phyloP scores from a whole-genome alignment of 1,140 invertebrate species.

The Propsilocerus akamusi region DNA sequence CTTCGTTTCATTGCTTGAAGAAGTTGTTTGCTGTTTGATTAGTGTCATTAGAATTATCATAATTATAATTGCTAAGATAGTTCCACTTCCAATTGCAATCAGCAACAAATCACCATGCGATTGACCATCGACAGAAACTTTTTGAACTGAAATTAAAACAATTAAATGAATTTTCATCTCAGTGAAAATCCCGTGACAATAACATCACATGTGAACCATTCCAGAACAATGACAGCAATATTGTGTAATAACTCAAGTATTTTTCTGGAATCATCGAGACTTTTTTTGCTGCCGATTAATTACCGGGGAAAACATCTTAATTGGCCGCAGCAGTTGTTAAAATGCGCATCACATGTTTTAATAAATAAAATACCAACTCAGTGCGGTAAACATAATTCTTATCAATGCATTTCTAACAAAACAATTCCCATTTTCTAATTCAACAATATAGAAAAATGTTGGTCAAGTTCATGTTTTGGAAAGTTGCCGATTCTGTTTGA shows the following conservation, averaged over 20 bases:
- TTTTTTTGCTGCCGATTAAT: no score
- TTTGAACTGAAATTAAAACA: background rate
- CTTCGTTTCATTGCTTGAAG: background rate
- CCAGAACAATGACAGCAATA: background rate
- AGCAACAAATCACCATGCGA: background rate
- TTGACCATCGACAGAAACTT: background rate
- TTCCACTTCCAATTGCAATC: background rate
- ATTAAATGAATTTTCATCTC: background rate
- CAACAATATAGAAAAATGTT: no score
- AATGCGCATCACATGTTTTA: no score
- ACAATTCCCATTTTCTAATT: no score
- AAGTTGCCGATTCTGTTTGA: no score
- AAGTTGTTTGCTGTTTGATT: background rate
- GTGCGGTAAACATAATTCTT: no score
- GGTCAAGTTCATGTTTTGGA: no score
- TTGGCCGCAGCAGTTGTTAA: background rate
- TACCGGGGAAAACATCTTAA: background rate
- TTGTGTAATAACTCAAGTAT: background rate
- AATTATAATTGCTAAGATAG: background rate
- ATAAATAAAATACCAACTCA: no score
- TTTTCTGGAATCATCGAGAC: background rate
- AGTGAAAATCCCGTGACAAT: background rate
- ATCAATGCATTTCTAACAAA: no score
- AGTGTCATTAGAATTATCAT: background rate
- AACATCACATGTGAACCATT: background rate